Evolutionary conservation across 1,140 invertebrate species (phyloP).

Genomic region (Campoletis sonorensis): DNA sequence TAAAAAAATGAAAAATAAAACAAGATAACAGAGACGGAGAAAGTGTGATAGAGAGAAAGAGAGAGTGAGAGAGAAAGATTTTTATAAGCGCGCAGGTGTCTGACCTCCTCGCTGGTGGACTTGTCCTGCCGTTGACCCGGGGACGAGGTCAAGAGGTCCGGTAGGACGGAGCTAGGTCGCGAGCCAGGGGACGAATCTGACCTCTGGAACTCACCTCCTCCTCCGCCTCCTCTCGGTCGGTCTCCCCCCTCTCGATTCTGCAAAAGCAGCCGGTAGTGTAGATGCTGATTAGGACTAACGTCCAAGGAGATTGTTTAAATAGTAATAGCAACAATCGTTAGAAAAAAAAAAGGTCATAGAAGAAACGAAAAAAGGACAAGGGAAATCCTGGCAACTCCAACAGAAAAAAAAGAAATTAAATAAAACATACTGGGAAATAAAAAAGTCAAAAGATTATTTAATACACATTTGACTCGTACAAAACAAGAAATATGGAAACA

Average conservation of each 20-base stretch:
- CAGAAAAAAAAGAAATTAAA: too few species aligned
- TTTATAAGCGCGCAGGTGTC: conserved; percentile 61
- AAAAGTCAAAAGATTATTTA: too few species aligned
- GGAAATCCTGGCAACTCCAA: conserved; percentile 39
- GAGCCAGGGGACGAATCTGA: conserved; percentile 80
- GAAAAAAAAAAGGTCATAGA: conserved; percentile 41
- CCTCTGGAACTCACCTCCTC: conserved; percentile 80
- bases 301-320: not conserved
- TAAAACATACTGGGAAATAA: too few species aligned
- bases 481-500: too few species aligned
- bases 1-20: conserved; percentile 3
- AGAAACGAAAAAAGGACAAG: conserved; percentile 43
- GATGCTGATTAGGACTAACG: conserved; percentile 22
- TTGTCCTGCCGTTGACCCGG: conserved; percentile 94
- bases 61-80: conserved; percentile 45
- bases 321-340: conserved; percentile 29
- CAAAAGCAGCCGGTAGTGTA: conserved; percentile 59
- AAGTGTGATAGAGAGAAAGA: conserved; percentile 20
- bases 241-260: conserved; percentile 80
- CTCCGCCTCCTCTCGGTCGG: conserved; percentile 77
- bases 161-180: conserved; percentile 92
- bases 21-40: not conserved
- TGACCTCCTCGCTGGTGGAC: conserved; percentile 95
- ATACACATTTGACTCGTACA: too few species aligned
- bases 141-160: conserved; percentile 92